phyloP scores from a whole-genome alignment of 1,140 invertebrate species.

The Pachypeltis micranthus region DNA sequence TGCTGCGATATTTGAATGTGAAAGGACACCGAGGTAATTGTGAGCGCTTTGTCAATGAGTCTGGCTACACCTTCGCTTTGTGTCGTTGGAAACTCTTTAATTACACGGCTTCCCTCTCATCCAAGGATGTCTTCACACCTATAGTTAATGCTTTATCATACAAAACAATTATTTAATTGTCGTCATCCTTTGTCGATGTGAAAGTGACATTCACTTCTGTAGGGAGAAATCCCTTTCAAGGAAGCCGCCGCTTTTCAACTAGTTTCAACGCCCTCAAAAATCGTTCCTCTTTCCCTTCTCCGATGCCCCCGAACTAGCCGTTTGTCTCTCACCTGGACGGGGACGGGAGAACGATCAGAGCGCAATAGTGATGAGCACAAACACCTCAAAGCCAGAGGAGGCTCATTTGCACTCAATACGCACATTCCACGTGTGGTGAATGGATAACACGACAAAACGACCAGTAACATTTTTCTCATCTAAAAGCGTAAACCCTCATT shows the following conservation, averaged over 20 bases:
- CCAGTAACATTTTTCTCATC: too few relatives aligned
- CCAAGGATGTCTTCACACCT: not conserved
- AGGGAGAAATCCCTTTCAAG: not conserved
- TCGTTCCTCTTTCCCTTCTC: too few relatives aligned
- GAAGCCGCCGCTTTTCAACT: not conserved
- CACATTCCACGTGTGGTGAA: too few relatives aligned
- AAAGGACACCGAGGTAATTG: not conserved
- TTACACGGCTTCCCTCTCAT: not conserved
- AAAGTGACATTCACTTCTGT: not conserved
- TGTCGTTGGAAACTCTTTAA: not conserved
- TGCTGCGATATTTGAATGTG: not conserved
- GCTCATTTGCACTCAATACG: too few relatives aligned
- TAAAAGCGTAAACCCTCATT: too few relatives aligned
- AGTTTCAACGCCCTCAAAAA: not conserved
- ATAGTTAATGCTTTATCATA: constrained; percentile 12
- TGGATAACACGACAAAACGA: too few relatives aligned
- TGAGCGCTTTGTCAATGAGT: not conserved
- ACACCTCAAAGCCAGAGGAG: too few relatives aligned
- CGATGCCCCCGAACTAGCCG: too few relatives aligned
- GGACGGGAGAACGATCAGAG: too few relatives aligned
- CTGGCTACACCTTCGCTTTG: not conserved
- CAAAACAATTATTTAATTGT: constrained; percentile 14
- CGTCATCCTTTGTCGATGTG: constrained; percentile 1
- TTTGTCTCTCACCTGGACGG: too few relatives aligned
- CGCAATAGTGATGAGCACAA: too few relatives aligned